These are phyloP conservation scores for Hypomesus transpacificus DNA, from an alignment of 2,113 vertebrate genomes.

Conservation along the genomic window DNA sequence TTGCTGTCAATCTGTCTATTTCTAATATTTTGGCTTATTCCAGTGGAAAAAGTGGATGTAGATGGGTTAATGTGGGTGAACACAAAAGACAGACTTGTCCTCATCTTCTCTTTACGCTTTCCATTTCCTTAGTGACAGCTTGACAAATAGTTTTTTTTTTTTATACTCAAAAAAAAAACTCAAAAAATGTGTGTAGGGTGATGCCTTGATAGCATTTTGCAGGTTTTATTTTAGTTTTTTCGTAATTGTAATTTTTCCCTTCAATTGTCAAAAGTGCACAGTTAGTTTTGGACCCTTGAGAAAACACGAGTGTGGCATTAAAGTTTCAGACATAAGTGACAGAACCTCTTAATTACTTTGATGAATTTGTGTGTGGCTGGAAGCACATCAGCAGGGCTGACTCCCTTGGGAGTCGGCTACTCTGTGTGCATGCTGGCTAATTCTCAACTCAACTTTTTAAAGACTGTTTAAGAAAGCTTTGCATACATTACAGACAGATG, in stretches of 20 bases:
- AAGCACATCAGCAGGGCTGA: slow-evolving; percentile 19
- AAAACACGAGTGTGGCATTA: slow-evolving; percentile 40
- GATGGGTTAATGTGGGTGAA: slow-evolving; percentile 19
- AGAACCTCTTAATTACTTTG: slow-evolving; percentile 60
- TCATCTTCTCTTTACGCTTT: slow-evolving; percentile 40
- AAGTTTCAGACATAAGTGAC: slow-evolving; percentile 47
- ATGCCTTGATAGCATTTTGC: slow-evolving; percentile 22
- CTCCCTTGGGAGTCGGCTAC: background rate
- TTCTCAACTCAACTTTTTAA: background rate
- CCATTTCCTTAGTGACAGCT: slow-evolving; percentile 52
- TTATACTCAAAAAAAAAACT: slow-evolving; percentile 24
- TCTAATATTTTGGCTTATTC: too few relatives aligned
- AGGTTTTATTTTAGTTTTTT: slow-evolving; percentile 16
- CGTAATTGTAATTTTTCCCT: slow-evolving; percentile 52
- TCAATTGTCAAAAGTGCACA: slow-evolving; percentile 59
- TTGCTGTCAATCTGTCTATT: too few relatives aligned
- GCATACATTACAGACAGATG: too few relatives aligned
- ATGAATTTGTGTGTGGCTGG: slow-evolving; percentile 50
- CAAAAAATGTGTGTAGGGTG: slow-evolving; percentile 27
- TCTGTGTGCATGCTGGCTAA: background rate
- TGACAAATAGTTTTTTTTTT: slow-evolving; percentile 59
- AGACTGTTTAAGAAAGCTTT: too few relatives aligned
- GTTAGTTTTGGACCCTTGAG: slow-evolving; percentile 48
- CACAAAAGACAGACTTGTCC: slow-evolving; percentile 29
- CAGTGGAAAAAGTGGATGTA: slow-evolving; percentile 13